Evolutionary conservation across 1,140 invertebrate genomes (phyloP).

Genomic region (Cotesia typhae): DNA sequence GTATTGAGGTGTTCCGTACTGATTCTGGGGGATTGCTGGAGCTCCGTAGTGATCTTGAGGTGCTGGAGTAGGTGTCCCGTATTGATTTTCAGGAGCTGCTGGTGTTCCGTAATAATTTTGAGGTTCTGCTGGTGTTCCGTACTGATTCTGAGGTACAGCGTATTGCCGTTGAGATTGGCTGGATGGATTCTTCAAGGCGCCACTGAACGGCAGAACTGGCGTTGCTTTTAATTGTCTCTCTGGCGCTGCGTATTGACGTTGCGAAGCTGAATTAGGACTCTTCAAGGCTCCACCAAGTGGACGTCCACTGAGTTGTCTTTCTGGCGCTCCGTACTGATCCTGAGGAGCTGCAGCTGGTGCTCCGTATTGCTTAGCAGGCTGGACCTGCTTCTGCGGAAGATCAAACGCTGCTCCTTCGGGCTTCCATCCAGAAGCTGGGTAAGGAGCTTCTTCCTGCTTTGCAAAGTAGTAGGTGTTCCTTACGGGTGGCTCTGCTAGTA

Average conservation of each 20-base stretch:
- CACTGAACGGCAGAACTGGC: no score
- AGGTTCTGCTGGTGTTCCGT: conserved; percentile 31
- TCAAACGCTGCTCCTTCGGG: conserved; percentile 69
- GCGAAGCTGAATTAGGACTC: no score
- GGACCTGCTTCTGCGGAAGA: conserved; percentile 58
- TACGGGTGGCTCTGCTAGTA: conserved; percentile 54
- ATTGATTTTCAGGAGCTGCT: conserved; percentile 53
- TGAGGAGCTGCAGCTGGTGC: conserved; percentile 41
- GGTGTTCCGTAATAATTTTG: conserved; percentile 35
- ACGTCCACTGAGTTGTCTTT: background rate
- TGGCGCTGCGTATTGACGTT: no score
- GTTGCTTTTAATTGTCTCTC: no score
- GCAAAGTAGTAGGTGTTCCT: conserved; percentile 56
- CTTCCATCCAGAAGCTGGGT: conserved; percentile 67
- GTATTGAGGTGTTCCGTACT: conserved; percentile 35
- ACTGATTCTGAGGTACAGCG: conserved; percentile 40
- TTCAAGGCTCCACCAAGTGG: background rate
- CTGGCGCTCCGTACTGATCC: conserved; percentile 44
- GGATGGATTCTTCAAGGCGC: no score
- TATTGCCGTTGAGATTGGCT: conserved; percentile 38
- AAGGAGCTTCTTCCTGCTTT: conserved; percentile 59
- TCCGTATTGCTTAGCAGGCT: conserved; percentile 38
- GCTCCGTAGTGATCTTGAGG: conserved; percentile 41
- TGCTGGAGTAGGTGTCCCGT: conserved; percentile 34
- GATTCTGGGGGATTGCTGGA: conserved; percentile 22